Conservation (phyloP, 1,140 invertebrate genomes). For the Metaphire vulgaris region DNA sequence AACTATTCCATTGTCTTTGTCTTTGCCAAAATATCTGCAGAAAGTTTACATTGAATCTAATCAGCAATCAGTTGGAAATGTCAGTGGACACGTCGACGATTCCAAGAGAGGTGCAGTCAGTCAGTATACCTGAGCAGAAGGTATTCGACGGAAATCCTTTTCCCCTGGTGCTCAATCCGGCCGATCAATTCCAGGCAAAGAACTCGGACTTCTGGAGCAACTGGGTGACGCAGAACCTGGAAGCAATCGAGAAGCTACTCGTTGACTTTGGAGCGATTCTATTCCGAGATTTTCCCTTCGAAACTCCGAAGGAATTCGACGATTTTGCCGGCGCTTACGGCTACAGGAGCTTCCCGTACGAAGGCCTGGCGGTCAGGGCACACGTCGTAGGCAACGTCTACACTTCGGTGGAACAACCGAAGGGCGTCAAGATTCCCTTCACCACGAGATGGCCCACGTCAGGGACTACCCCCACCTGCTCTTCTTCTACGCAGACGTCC, state of each 20-base stretch:
- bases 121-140: neutral
- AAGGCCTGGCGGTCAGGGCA: constrained; percentile 38
- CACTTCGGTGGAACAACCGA: constrained; percentile 42
- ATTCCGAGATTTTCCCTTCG: constrained; percentile 39
- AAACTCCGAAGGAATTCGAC: constrained; percentile 37
- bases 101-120: neutral
- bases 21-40: no score
- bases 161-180: neutral
- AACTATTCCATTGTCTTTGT: no score
- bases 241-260: constrained; percentile 31
- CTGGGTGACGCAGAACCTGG: constrained; percentile 33
- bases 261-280: constrained; percentile 39
- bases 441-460: constrained; percentile 46
- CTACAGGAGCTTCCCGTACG: constrained; percentile 37
- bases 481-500: constrained; percentile 40
- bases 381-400: constrained; percentile 38
- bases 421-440: constrained; percentile 40
- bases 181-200: neutral
- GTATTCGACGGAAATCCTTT: neutral
- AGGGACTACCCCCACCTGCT: constrained; percentile 38
- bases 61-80: no score
- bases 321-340: constrained; percentile 37
- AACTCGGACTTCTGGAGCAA: neutral
- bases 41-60: no score
- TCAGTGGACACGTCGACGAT: neutral